Base-by-base conservation (phyloP, 2,797 vertebrate genomes). In the Nyctalus aviator region DNA sequence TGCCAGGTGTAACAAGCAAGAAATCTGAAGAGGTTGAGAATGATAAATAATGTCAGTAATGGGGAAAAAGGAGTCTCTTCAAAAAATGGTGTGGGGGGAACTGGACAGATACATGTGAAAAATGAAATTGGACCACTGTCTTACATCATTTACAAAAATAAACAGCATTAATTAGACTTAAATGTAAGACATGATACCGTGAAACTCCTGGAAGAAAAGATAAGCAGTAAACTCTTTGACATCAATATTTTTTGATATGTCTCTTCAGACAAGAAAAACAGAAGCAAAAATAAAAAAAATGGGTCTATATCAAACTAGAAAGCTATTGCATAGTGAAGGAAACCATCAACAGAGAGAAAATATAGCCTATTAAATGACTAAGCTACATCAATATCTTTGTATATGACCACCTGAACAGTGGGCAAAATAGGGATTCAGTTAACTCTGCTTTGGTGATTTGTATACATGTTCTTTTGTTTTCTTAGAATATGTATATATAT, bases 401-500 rank as follows among this genome's bases (percentile, higher is more conserved):
- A 53, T 3, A 53, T 13, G 27, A 50, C 3, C 25, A 41, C 41
- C 73, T 17, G 48, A 64, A 82, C 7, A 23, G 9, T 48, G 2
- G 11, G 64, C 12, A 75, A 69, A 84, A 9, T 9, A 90, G 14
- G 46, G 48, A 85, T 37, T 88, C 32, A 8, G 25, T 69, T 46
- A 89, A 15, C 5, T 25, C 32, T 17, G 3, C 6, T 46, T 79
- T 25, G 11, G 75, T 85, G 23, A 57, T 46, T 32, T 75, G 48
- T 44, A 78, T 62, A 15, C 4, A 55, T 86, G 91, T 69, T 79
- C 32, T 66, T 90, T 85, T 50, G 15, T 82, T 84, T 94, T 72
- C 82, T 59, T 25, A 57, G 55, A 57, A 57, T 57, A 57, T 59
- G 25, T 27, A 59, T 27, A 59, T 8, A 57, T 27, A 12, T 59